Conservation (phyloP, 1,140 invertebrate species). For the Drosophila setifemur region DNA sequence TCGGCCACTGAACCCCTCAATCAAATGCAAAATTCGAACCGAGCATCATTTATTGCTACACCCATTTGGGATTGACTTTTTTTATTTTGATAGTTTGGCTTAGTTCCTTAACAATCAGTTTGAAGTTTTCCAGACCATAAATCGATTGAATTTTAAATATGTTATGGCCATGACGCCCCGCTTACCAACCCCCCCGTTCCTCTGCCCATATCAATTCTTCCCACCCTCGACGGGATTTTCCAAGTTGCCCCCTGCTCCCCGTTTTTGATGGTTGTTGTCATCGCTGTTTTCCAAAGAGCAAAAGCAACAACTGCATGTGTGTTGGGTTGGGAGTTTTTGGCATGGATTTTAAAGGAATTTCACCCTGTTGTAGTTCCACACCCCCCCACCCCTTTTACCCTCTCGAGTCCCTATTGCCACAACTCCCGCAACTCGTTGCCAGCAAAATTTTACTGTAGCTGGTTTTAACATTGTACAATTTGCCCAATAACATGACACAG, state of each 20-base stretch:
- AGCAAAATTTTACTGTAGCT: conserved; percentile 23
- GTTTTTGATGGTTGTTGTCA: conserved; percentile 21
- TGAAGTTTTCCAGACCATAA: conserved; percentile 39
- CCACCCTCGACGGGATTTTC: neutral
- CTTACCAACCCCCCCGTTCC: neutral
- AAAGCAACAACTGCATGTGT: conserved; percentile 24
- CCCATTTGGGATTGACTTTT: conserved; percentile 16
- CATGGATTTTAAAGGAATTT: conserved; percentile 37
- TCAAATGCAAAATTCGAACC: conserved; percentile 17
- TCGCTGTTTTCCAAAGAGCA: conserved; percentile 33
- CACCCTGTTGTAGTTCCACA: conserved; percentile 17
- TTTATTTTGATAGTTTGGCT: conserved; percentile 20
- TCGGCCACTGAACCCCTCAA: conserved; percentile 11
- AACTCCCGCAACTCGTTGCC: neutral
- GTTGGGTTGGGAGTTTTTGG: conserved; percentile 7
- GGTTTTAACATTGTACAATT: conserved; percentile 72
- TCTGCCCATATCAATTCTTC: conserved; percentile 1
- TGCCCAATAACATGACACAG: conserved; percentile 78
- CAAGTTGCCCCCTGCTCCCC: too few relatives aligned
- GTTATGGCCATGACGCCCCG: conserved; percentile 4
- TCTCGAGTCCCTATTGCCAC: neutral
- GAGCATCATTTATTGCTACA: conserved; percentile 5
- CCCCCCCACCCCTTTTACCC: neutral
- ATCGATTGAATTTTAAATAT: conserved; percentile 58
- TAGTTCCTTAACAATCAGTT: conserved; percentile 29